A percentile compares a stretch with the other conserved stretches of the same genome.
Conservation (phyloP, 2,113 vertebrate genomes). For the Aegithalos caudatus region DNA sequence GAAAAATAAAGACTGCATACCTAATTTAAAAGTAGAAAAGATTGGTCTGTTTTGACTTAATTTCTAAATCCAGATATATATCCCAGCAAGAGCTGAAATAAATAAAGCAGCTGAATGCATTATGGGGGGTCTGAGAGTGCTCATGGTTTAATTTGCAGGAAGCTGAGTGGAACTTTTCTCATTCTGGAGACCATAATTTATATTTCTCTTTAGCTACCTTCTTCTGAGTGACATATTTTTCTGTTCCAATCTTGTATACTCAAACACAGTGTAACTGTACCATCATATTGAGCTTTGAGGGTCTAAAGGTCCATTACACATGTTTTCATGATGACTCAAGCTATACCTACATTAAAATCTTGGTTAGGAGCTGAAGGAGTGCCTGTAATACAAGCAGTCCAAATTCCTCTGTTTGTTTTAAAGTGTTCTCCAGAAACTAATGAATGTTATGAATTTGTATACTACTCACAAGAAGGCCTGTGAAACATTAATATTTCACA, state of each 20-base stretch:
- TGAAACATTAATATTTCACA: neutral
- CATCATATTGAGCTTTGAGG: neutral
- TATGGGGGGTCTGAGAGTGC: neutral
- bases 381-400: neutral
- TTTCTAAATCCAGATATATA: neutral
- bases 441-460: neutral
- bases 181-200: neutral
- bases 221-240: neutral
- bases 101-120: neutral
- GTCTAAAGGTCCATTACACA: neutral
- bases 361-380: neutral
- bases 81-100: neutral
- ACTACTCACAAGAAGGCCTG: neutral
- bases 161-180: neutral
- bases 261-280: accelerated
- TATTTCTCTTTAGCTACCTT: neutral
- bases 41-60: neutral
- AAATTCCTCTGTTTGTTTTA: neutral
- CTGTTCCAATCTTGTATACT: neutral
- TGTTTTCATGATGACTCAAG: neutral
- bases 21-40: neutral
- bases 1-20: neutral
- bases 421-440: neutral
- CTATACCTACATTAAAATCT: neutral
- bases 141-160: neutral